Evolutionary conservation across 2,888 invertebrate species (phyloP), one percentile per base, ranked within the genome.

Genomic region (Tinea semifulvella): DNA sequence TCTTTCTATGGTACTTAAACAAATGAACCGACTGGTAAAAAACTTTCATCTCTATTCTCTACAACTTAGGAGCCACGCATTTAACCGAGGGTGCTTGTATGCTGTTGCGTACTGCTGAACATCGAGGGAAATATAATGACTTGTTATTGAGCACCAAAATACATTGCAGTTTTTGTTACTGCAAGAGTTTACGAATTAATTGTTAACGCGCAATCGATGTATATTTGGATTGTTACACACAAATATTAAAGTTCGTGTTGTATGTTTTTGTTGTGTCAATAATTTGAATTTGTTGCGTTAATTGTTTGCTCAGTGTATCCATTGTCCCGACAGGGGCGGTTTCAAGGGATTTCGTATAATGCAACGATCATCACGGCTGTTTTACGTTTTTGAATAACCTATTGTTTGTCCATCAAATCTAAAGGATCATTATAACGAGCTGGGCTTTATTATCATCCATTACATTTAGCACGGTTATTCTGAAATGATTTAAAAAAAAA

Each of bases 271-370:
- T 16, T 36, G 36, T 22, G 40, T 40, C 40, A 20, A 40, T 40
- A 40, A 40, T 40, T 40, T 40, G 40, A 40, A 40, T 40, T 40
- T 40, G 40, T 22, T 14, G 11, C 14, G 40, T 40, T 40, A 40
- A 40, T 40, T 40, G 40, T 40, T 40, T 40, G 40, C 14, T 17
- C 22, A 38, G 19, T 22, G 40, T 40, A 22, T 10, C 40, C n/a
- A 22, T 22, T 40, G 40, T 40, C 6, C 22, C 17, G 18, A 10
- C 11, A 36, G 18, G 36, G 36, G 17, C 18, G 36, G 36, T 36
- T 16, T 36, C 36, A 36, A 18, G 36, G 36, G 36, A 36, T 18
- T 36, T 18, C 14, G 18, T 36, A 36, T 36, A 36, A 36, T 36
- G 36, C 36, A 36, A 18, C 36, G 18, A 36, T 36, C 14, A 36